These are phyloP conservation scores for Illadopsis cleaveri DNA, from an alignment of 2,113 vertebrate species.

Conservation along the genomic window DNA sequence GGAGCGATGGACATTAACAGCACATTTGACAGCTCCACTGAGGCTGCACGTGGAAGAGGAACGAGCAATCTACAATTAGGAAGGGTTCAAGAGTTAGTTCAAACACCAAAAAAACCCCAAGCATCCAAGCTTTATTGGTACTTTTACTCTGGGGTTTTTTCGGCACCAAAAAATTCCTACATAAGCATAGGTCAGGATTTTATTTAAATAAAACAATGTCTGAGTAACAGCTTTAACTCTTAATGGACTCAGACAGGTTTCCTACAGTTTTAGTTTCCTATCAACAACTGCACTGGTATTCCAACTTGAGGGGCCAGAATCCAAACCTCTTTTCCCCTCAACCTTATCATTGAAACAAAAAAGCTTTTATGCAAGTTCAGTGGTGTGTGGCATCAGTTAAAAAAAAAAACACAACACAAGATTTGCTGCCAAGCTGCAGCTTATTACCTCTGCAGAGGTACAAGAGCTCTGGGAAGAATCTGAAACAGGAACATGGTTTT, in stretches of 20 bases:
- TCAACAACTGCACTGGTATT: neutral
- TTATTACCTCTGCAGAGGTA: neutral
- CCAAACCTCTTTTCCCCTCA: neutral
- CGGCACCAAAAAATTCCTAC: neutral
- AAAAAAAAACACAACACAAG: neutral
- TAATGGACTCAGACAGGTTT: neutral
- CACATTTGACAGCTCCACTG: conserved; percentile 74
- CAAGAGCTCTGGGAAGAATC: neutral
- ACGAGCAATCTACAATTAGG: conserved; percentile 79
- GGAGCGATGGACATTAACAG: conserved; percentile 77
- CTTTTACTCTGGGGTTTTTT: neutral
- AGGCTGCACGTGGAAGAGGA: conserved; percentile 82
- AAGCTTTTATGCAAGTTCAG: neutral
- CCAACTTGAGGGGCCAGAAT: neutral
- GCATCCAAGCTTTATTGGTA: neutral
- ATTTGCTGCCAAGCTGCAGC: neutral
- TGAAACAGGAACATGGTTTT: neutral
- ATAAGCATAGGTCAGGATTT: neutral
- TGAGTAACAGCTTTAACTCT: neutral
- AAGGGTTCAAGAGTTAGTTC: conserved; percentile 56
- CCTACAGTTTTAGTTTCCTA: neutral
- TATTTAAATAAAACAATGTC: neutral
- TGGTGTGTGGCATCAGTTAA: neutral
- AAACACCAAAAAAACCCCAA: neutral
- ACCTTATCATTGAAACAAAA: neutral